These are phyloP conservation scores for Kradibia gibbosae DNA, from an alignment of 1,140 invertebrate species.

Conservation along the genomic window DNA sequence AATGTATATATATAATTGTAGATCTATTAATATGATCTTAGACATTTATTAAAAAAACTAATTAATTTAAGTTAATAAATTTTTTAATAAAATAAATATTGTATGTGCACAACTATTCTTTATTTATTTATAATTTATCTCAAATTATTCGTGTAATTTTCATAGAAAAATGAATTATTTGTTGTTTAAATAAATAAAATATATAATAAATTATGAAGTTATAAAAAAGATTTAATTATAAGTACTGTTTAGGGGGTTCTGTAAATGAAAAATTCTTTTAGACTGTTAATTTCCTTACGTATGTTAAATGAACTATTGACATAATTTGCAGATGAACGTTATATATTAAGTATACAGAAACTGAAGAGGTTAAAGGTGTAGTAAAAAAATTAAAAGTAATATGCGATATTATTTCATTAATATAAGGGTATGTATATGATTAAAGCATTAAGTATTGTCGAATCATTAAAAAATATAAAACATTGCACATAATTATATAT, in stretches of 20 bases:
- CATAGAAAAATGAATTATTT: too few species aligned
- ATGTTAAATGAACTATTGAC: conserved; percentile 1
- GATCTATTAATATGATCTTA: background rate
- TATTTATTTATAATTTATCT: too few species aligned
- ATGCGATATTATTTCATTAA: conserved; percentile 9
- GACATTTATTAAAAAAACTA: background rate
- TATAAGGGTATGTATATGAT: conserved; percentile 10
- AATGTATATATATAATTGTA: too few species aligned
- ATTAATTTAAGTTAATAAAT: background rate
- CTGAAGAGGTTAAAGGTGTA: conserved; percentile 23
- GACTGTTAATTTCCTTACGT: too few species aligned
- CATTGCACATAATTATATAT: conserved; percentile 49
- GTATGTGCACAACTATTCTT: too few species aligned
- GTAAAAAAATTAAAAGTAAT: conserved; percentile 33
- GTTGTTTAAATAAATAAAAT: too few species aligned
- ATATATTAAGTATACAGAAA: conserved; percentile 23
- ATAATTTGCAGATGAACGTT: conserved; percentile 19
- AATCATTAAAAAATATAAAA: conserved; percentile 58
- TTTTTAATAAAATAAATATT: too few species aligned
- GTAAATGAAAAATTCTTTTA: too few species aligned
- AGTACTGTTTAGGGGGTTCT: too few species aligned
- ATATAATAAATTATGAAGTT: too few species aligned
- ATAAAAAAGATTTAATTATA: too few species aligned
- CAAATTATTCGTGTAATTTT: too few species aligned
- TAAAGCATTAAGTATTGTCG: conserved; percentile 69